A percentile compares a stretch with the other conserved stretches of the same genome.
phyloP scores from a whole-genome alignment of 2,797 vertebrate species.

The Leptatherina wallacei region DNA sequence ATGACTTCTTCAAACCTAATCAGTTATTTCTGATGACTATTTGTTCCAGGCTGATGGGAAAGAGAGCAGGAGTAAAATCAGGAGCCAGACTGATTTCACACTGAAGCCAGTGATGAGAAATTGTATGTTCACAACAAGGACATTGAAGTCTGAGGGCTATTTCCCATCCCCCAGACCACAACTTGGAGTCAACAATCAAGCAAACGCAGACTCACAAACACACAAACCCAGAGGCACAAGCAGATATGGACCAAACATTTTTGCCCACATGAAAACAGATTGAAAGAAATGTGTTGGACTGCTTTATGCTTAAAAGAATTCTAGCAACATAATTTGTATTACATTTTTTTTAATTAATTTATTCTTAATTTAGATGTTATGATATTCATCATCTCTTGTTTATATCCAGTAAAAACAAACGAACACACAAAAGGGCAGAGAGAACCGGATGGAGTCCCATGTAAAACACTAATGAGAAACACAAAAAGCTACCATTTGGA shows the following conservation, averaged over 20 bases:
- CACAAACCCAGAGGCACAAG: slow-evolving; percentile 35
- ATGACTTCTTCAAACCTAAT: slow-evolving; percentile 62
- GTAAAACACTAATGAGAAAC: slow-evolving; percentile 44
- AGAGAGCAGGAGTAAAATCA: slow-evolving; percentile 48
- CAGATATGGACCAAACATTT: slow-evolving; percentile 15
- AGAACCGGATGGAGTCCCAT: slow-evolving; percentile 21
- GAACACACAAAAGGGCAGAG: slow-evolving; percentile 26
- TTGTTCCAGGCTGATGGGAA: slow-evolving; percentile 54
- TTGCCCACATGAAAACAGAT: not conserved
- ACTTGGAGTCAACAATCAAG: slow-evolving; percentile 50
- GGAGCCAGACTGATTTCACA: slow-evolving; percentile 76
- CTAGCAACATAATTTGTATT: not conserved
- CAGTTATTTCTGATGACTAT: slow-evolving; percentile 63
- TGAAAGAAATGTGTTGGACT: not conserved
- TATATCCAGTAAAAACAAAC: slow-evolving; percentile 20
- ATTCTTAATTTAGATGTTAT: slow-evolving; percentile 8
- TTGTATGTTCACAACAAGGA: slow-evolving; percentile 45
- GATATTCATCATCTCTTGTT: slow-evolving; percentile 25
- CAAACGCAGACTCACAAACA: slow-evolving; percentile 15
- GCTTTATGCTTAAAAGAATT: not conserved
- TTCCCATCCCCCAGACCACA: slow-evolving; percentile 30
- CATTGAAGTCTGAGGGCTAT: slow-evolving; percentile 46
- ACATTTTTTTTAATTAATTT: not conserved
- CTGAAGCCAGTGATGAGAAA: slow-evolving; percentile 55
- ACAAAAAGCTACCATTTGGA: slow-evolving; percentile 51